Percentiles rank a stretch among this genome's conserved stretches.
Evolutionary conservation across 2,113 vertebrate species (phyloP).

Genomic region (Ginglymostoma cirratum): DNA sequence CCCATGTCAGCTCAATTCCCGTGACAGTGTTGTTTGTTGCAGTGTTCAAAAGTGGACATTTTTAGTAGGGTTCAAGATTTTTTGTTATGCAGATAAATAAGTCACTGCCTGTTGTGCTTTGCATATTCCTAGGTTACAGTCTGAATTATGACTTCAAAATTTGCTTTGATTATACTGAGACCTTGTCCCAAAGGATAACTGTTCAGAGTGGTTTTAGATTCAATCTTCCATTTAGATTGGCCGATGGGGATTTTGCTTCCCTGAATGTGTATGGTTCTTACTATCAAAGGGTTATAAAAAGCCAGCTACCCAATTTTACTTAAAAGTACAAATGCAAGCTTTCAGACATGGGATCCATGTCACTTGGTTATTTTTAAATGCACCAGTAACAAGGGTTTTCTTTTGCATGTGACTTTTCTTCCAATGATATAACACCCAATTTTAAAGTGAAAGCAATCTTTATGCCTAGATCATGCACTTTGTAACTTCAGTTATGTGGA

Average conservation of each 20-base stretch:
- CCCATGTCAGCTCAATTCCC: not conserved
- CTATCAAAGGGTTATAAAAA: not conserved
- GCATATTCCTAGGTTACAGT: not conserved
- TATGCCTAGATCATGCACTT: not conserved
- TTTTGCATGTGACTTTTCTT: not conserved
- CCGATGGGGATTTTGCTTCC: conserved; percentile 13
- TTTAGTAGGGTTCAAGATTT: not conserved
- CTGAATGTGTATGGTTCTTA: not conserved
- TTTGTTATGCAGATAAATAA: not conserved
- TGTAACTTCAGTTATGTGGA: not conserved
- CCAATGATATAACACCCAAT: not conserved
- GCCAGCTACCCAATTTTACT: not conserved
- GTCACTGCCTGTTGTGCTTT: not conserved
- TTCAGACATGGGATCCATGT: not conserved
- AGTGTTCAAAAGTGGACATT: not conserved
- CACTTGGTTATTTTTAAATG: not conserved
- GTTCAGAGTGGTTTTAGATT: not conserved
- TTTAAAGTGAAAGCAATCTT: not conserved
- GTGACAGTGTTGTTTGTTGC: not conserved
- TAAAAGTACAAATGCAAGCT: not conserved
- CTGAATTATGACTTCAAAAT: not conserved
- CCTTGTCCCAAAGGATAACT: not conserved
- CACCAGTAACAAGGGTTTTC: not conserved
- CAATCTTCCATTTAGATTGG: conserved; percentile 17
- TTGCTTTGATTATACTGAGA: not conserved